These are phyloP conservation scores for Scomber japonicus DNA, from an alignment of 2,113 vertebrate species.

Conservation along the genomic window DNA sequence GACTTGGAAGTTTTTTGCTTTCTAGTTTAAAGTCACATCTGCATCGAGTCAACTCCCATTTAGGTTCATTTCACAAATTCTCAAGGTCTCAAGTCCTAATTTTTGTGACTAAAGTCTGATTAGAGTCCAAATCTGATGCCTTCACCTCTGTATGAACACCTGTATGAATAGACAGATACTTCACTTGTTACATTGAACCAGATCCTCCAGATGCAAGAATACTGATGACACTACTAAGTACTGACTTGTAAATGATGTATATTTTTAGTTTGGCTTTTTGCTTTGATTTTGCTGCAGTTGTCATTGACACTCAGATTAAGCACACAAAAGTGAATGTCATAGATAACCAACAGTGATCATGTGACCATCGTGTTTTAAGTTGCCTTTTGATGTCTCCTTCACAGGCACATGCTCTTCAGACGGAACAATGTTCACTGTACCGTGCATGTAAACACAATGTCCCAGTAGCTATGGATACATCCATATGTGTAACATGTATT, in stretches of 20 bases:
- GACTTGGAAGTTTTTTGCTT: too few relatives aligned
- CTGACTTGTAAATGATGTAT: not conserved
- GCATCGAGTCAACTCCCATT: too few relatives aligned
- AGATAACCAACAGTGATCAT: not conserved
- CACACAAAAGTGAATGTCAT: conserved; percentile 1
- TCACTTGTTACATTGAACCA: too few relatives aligned
- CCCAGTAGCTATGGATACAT: conserved; percentile 34
- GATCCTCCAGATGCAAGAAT: too few relatives aligned
- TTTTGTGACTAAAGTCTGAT: too few relatives aligned
- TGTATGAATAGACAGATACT: too few relatives aligned
- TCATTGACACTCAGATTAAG: not conserved
- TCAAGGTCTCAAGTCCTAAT: too few relatives aligned
- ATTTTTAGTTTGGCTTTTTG: not conserved
- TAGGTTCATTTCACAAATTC: too few relatives aligned
- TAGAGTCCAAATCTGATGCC: too few relatives aligned
- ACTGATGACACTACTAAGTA: not conserved
- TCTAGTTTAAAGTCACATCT: too few relatives aligned
- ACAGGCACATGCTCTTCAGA: not conserved
- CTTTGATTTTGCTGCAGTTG: not conserved
- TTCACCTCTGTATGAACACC: too few relatives aligned
- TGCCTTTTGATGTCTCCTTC: conserved; percentile 1
- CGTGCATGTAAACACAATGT: conserved; percentile 18
- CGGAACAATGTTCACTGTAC: conserved; percentile 30
- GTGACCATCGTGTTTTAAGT: not conserved
- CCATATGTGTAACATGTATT: conserved; percentile 58